phyloP scores from a whole-genome alignment of 2,888 invertebrate species.

The Sialis lutaria region DNA sequence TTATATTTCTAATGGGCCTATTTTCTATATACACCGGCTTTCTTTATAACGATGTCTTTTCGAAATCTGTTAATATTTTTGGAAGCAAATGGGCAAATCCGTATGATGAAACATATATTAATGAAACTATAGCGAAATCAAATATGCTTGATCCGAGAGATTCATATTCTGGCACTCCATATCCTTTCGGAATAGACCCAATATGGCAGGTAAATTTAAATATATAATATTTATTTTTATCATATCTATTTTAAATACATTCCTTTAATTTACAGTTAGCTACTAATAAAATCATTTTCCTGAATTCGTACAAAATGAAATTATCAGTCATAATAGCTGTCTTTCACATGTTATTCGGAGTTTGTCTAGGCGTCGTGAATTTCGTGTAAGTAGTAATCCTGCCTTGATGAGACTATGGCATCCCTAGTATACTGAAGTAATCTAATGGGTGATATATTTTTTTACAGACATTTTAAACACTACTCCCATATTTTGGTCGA shows the following conservation, averaged over 20 bases:
- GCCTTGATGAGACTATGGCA: neutral
- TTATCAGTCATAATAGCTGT: constrained; percentile 56
- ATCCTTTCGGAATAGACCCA: constrained; percentile 56
- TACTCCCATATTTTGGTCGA: constrained; percentile 35
- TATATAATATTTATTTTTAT: neutral
- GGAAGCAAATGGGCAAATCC: constrained; percentile 41
- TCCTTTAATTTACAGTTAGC: constrained; percentile 27
- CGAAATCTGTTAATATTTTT: constrained; percentile 51
- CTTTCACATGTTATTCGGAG: constrained; percentile 56
- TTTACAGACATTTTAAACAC: constrained; percentile 30
- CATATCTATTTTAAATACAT: neutral
- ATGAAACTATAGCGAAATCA: constrained; percentile 17
- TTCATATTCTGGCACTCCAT: constrained; percentile 31
- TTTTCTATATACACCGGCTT: constrained; percentile 60
- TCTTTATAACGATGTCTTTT: constrained; percentile 58
- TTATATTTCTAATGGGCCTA: constrained; percentile 53
- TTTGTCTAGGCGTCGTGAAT: constrained; percentile 43
- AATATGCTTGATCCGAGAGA: constrained; percentile 29
- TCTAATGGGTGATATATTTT: neutral
- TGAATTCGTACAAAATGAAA: constrained; percentile 62
- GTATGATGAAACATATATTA: constrained; percentile 13
- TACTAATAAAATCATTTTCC: constrained; percentile 49
- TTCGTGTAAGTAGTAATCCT: constrained; percentile 14
- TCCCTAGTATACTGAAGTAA: too few species aligned
- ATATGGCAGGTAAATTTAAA: constrained; percentile 39